A percentile compares a stretch with the other conserved stretches of the same genome.
These are phyloP conservation scores for Anticlea derivata DNA, from an alignment of 2,888 invertebrate species.

Conservation along the genomic window DNA sequence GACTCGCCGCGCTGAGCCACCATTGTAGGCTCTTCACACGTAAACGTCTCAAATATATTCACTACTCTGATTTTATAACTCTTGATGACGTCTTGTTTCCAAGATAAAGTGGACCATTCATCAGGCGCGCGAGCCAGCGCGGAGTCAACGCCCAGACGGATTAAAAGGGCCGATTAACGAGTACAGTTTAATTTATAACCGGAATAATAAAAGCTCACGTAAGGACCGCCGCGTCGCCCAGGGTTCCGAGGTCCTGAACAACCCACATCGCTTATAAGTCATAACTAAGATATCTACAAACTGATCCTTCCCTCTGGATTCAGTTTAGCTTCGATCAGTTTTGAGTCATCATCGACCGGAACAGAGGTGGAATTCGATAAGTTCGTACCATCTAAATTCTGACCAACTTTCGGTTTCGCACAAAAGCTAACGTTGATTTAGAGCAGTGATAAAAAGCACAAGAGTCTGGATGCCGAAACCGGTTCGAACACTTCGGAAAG, in stretches of 20 bases:
- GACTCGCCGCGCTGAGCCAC: slow-evolving; percentile 58
- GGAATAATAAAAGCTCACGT: slow-evolving; percentile 75
- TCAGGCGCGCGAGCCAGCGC: slow-evolving; percentile 46
- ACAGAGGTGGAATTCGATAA: slow-evolving; percentile 52
- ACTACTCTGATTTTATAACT: slow-evolving; percentile 62
- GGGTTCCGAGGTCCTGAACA: slow-evolving; percentile 37
- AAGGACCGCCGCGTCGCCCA: slow-evolving; percentile 54
- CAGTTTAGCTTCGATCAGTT: slow-evolving; percentile 28
- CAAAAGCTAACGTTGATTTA: slow-evolving; percentile 64
- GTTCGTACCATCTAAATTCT: slow-evolving; percentile 53
- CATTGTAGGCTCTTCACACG: slow-evolving; percentile 51
- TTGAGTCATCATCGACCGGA: slow-evolving; percentile 32
- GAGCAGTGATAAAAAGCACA: slow-evolving; percentile 61
- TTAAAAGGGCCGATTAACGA: slow-evolving; percentile 81
- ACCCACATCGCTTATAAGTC: slow-evolving; percentile 53
- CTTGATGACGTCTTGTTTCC: slow-evolving; percentile 46
- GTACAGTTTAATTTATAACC: slow-evolving; percentile 78
- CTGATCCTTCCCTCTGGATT: slow-evolving; percentile 35
- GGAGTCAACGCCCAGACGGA: slow-evolving; percentile 81
- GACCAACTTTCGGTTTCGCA: slow-evolving; percentile 84
- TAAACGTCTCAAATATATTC: slow-evolving; percentile 55
- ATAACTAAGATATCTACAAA: slow-evolving; percentile 67
- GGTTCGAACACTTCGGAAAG: slow-evolving; percentile 61
- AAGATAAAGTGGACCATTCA: slow-evolving; percentile 57
- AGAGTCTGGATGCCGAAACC: slow-evolving; percentile 60